Percentiles rank a stretch among this genome's conserved stretches.
Conservation (phyloP, 1,140 invertebrate species). For the Chironomus striatipennis region DNA sequence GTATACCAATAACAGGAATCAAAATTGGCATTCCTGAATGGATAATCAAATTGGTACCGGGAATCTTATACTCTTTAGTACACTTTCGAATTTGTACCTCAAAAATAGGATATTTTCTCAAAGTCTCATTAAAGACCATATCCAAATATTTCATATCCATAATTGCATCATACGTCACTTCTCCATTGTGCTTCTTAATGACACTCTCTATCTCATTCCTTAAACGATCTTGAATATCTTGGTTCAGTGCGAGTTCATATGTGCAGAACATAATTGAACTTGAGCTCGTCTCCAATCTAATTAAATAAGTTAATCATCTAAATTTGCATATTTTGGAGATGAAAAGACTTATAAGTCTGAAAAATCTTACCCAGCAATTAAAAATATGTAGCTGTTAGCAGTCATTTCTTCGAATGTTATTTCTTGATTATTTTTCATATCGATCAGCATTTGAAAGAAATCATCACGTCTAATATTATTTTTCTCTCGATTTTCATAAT, state of each 20-base stretch:
- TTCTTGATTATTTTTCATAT: conserved; percentile 30
- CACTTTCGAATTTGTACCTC: conserved; percentile 41
- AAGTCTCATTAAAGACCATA: conserved; percentile 29
- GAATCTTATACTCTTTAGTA: conserved; percentile 36
- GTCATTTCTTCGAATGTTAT: not conserved
- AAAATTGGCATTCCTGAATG: conserved; percentile 30
- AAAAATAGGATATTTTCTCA: conserved; percentile 31
- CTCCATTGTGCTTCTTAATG: conserved; percentile 32
- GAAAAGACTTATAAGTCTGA: not conserved
- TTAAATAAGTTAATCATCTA: conserved; percentile 30
- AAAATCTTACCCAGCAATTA: not conserved
- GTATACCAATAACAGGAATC: conserved; percentile 40
- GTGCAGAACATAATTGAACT: conserved; percentile 38
- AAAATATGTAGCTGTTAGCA: not conserved
- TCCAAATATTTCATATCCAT: conserved; percentile 42
- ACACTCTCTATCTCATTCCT: conserved; percentile 41
- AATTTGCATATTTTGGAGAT: not conserved
- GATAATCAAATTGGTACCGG: conserved; percentile 40
- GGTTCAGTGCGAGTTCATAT: conserved; percentile 43
- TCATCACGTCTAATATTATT: conserved; percentile 38
- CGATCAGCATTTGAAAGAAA: conserved; percentile 39
- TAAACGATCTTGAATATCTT: conserved; percentile 44
- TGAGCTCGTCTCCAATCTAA: conserved; percentile 48
- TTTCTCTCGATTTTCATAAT: conserved; percentile 38
- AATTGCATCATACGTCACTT: conserved; percentile 39